These are phyloP conservation scores for Halictus rubicundus DNA, from an alignment of 1,140 invertebrate genomes.

Conservation along the genomic window DNA sequence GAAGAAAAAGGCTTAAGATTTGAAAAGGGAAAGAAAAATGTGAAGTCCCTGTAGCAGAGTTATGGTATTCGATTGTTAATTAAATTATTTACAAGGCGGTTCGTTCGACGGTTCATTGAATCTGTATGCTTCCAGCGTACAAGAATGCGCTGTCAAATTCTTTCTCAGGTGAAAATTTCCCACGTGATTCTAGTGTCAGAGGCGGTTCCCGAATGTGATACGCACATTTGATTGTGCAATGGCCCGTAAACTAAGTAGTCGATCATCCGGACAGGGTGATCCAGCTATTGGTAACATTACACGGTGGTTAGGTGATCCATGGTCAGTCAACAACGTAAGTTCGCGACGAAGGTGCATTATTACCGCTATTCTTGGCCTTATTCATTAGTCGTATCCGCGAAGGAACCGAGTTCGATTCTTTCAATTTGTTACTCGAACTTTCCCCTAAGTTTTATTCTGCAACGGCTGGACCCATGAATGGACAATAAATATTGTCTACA, in stretches of 20 bases:
- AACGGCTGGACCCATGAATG: too few species aligned
- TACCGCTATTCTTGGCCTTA: neutral
- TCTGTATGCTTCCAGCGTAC: neutral
- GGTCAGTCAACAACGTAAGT: neutral
- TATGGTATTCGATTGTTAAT: too few species aligned
- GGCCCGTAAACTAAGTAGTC: constrained; percentile 56
- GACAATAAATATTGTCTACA: too few species aligned
- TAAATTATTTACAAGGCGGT: too few species aligned
- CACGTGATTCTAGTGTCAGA: neutral
- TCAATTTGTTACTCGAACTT: too few species aligned
- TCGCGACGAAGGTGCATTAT: neutral
- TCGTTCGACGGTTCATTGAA: too few species aligned
- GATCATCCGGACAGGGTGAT: constrained; percentile 73
- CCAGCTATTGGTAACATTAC: constrained; percentile 76
- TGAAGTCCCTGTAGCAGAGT: too few species aligned
- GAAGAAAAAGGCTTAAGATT: too few species aligned
- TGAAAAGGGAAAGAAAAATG: too few species aligned
- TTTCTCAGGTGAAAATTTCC: neutral
- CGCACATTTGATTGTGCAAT: constrained; percentile 79
- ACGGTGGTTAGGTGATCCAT: constrained; percentile 3
- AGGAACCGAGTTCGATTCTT: neutral
- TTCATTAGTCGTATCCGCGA: neutral
- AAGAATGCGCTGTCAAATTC: neutral
- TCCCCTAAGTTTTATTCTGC: too few species aligned
- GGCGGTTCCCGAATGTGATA: constrained; percentile 18